Base-by-base conservation (phyloP, 2,797 vertebrate species). In the Syndactyla subalaris region DNA sequence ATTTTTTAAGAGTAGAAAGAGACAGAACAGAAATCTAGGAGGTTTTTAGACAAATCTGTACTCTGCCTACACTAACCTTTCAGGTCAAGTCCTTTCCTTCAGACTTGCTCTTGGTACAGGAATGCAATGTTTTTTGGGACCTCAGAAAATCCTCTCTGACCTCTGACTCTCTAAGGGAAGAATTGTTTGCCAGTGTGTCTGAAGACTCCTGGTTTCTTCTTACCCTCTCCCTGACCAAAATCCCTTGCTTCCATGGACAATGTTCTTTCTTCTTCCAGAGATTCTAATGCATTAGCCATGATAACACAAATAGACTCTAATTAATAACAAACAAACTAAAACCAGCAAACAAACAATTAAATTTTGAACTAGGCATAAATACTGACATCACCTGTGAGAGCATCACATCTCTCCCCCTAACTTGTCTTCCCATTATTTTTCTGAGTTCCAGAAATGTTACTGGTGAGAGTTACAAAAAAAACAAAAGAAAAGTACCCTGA, bases 41-140 rank as follows among this genome's bases (percentile, higher is more conserved):
- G 4, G 7, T 7, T 68, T 90, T 89, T 36, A 24, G 21, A 62
- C 14, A 73, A 76, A 88, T 51, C 3, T 73, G 6, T 76, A 12
- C 3, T 73, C 10, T 73, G 14, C 6, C 12, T 54, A 30, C 2
- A 26, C 26, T 54, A 10, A 62, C 16, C 8, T 67, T 71, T 34
- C 43, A 74, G 48, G 8, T 73, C 43, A 89, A 70, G 39, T 30
- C 7, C 10, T 83, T 84, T 83, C 22, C 20, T 65, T 71, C 39
- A 59, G 14, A 48, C 80, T 68, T 77, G 4, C 9, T 73, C 7
- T 55, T 30, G 22, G 20, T 41, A 61, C 2, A 79, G 36, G 14
- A 62, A 54, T 7, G 15, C 10, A 52, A 39, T 63, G 0, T 1
- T 62, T 85, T 85, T 17, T 1, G 0, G 1, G 3, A 6, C 48